phyloP scores from a whole-genome alignment of 2,797 vertebrate genomes.

The Chelmon rostratus region DNA sequence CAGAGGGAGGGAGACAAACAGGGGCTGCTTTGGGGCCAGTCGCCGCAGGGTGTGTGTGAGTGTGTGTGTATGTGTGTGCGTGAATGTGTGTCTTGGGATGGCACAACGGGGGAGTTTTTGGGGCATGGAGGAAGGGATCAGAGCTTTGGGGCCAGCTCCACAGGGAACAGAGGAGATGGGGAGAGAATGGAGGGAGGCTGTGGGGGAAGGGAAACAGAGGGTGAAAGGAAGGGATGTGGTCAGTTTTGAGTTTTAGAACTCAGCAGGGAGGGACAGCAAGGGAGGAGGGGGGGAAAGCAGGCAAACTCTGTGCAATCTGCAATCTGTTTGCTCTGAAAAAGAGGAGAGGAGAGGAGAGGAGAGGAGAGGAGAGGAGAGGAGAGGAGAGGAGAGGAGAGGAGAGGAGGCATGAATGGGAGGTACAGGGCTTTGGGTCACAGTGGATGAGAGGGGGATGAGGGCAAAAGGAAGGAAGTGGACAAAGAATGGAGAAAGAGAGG shows the following conservation, averaged over 20 bases:
- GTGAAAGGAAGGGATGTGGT: conserved; percentile 81
- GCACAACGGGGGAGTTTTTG: conserved; percentile 75
- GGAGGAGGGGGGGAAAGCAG: conserved; percentile 35
- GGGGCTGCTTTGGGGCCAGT: conserved; percentile 79
- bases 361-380: background rate
- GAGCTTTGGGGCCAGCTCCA: conserved; percentile 83
- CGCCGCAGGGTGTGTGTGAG: conserved; percentile 72
- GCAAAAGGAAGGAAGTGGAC: conserved; percentile 11
- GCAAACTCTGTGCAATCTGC: conserved; percentile 43
- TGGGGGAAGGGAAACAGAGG: conserved; percentile 67
- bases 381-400: conserved; percentile 8
- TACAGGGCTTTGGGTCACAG: background rate
- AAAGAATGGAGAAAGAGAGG: conserved; percentile 17
- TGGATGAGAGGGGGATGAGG: conserved; percentile 19
- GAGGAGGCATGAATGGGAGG: conserved; percentile 10
- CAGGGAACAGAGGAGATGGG: conserved; percentile 80
- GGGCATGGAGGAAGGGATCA: conserved; percentile 81
- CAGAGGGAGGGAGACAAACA: conserved; percentile 73
- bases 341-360: too few relatives aligned
- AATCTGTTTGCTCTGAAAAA: conserved; percentile 34
- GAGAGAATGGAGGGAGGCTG: conserved; percentile 72
- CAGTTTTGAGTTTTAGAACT: conserved; percentile 78
- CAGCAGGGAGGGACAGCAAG: conserved; percentile 67
- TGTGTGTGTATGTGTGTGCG: conserved; percentile 34
- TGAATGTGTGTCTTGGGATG: conserved; percentile 67